These are phyloP conservation scores for Phrynocephalus forsythii DNA, from an alignment of 2,797 vertebrate species.

Conservation along the genomic window DNA sequence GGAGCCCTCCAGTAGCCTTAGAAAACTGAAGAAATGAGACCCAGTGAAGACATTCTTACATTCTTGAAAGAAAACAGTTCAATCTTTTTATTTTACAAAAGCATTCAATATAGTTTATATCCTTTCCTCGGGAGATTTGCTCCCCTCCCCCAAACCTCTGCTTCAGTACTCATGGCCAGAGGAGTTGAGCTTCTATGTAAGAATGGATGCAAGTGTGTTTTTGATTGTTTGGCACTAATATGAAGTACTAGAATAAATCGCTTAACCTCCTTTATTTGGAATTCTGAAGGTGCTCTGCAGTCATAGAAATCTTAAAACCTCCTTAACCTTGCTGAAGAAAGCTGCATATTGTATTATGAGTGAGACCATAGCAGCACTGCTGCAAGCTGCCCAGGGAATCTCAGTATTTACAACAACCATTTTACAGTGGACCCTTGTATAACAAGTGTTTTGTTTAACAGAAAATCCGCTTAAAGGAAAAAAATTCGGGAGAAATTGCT, in stretches of 20 bases:
- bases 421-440: background rate
- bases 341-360: background rate
- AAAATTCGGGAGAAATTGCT: no score
- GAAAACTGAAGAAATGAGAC: background rate
- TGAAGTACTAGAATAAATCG: background rate
- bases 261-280: background rate
- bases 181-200: background rate
- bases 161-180: background rate
- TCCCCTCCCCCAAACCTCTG: no score
- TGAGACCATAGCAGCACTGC: background rate
- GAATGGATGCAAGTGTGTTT: background rate
- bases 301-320: conserved; percentile 4
- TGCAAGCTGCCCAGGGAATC: background rate
- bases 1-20: background rate
- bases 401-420: background rate
- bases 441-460: no score
- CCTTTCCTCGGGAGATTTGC: background rate
- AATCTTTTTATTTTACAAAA: background rate
- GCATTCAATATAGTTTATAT: background rate
- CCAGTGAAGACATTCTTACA: background rate
- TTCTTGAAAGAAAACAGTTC: background rate
- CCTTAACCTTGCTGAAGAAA: background rate
- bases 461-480: no score
- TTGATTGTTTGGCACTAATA: background rate
- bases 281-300: background rate